Evolutionary conservation across 2,797 vertebrate species (phyloP).

Genomic region (Uromys caudimaculatus): DNA sequence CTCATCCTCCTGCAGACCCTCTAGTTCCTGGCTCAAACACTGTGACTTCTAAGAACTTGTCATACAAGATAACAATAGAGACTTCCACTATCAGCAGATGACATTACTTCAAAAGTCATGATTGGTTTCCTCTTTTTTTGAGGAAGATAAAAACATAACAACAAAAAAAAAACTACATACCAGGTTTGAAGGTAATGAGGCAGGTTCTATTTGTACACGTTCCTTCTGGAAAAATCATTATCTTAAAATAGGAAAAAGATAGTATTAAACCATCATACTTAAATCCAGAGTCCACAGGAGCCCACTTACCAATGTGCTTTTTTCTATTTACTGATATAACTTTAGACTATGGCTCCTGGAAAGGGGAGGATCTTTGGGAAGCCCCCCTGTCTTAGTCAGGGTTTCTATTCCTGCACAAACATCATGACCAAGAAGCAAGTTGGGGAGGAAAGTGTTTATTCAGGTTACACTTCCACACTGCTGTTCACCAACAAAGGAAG

Average conservation of each 20-base stretch:
- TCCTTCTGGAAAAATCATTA: conserved; percentile 99
- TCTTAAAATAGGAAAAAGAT: conserved; percentile 87
- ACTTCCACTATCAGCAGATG: no score
- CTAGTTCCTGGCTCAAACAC: no score
- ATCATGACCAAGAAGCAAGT: no score
- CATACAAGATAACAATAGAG: neutral
- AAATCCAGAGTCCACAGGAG: neutral
- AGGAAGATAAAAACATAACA: neutral
- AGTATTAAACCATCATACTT: conserved; percentile 53
- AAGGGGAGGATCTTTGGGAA: accelerated
- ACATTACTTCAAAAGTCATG: neutral
- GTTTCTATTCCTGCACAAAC: no score
- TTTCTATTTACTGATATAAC: neutral
- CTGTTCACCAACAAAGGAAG: no score
- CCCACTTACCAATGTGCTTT: accelerated
- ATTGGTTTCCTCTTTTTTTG: neutral
- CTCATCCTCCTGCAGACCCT: no score
- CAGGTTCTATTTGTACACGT: conserved; percentile 99
- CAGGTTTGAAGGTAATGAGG: conserved; percentile 98
- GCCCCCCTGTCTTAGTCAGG: no score
- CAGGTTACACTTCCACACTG: no score
- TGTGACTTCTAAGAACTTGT: neutral
- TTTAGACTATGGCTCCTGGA: accelerated
- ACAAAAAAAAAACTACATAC: conserved; percentile 85
- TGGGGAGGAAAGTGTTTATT: no score